These are phyloP conservation scores for Argya squamiceps DNA, from an alignment of 2,797 vertebrate species.

Conservation along the genomic window DNA sequence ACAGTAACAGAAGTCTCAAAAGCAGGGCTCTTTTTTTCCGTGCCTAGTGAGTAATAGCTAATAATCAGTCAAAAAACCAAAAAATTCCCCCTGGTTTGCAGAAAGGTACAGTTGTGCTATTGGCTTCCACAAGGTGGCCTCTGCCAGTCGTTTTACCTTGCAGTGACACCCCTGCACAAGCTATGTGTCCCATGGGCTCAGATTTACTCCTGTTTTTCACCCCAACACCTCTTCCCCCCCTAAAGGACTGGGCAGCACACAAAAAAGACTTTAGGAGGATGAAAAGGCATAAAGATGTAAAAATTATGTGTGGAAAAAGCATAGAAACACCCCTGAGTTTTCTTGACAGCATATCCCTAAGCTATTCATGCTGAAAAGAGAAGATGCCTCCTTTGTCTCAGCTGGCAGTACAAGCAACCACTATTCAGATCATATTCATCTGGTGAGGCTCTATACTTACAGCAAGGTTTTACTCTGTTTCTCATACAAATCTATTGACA, in stretches of 20 bases:
- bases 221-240: accelerated
- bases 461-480: neutral
- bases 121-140: conserved; percentile 55
- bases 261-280: neutral
- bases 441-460: neutral
- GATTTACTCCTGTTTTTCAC: neutral
- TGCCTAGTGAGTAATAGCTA: neutral
- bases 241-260: neutral
- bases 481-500: neutral
- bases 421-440: neutral
- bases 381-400: neutral
- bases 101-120: neutral
- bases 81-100: neutral
- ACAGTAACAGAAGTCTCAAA: neutral
- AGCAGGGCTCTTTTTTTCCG: neutral
- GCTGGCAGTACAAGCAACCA: neutral
- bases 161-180: neutral
- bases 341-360: neutral
- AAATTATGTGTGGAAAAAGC: neutral
- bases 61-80: neutral
- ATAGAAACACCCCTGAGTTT: neutral
- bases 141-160: conserved; percentile 19
- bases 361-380: neutral
- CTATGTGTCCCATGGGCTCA: neutral
- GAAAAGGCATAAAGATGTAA: neutral